Conservation (phyloP, 2,888 invertebrate species). For the Merodon equestris region DNA sequence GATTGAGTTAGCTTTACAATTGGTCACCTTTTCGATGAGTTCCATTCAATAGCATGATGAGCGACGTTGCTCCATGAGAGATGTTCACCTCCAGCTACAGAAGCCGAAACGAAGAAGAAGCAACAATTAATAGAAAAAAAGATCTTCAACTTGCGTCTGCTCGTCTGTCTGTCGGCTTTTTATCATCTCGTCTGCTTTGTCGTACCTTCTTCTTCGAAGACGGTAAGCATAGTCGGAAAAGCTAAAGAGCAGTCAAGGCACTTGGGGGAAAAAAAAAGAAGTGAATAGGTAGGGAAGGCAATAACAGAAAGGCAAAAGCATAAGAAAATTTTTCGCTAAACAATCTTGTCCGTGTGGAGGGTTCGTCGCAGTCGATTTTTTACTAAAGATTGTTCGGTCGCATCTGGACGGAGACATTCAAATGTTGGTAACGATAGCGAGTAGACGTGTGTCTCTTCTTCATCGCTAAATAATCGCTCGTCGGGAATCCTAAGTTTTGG, state of each 20-base stretch:
- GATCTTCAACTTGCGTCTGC: slow-evolving; percentile 25
- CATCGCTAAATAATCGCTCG: slow-evolving; percentile 65
- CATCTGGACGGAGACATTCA: slow-evolving; percentile 78
- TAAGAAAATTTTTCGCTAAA: slow-evolving; percentile 22
- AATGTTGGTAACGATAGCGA: slow-evolving; percentile 79
- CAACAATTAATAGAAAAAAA: neutral
- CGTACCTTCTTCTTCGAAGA: too few relatives aligned
- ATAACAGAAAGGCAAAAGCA: too few relatives aligned
- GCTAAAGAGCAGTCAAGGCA: too few relatives aligned
- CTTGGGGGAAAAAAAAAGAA: too few relatives aligned
- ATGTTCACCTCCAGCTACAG: slow-evolving; percentile 24
- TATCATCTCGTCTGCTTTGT: slow-evolving; percentile 12
- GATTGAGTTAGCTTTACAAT: neutral
- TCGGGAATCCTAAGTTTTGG: too few relatives aligned
- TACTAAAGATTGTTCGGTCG: slow-evolving; percentile 78
- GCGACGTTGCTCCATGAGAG: slow-evolving; percentile 21
- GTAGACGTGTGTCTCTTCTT: slow-evolving; percentile 76
- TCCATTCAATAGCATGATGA: slow-evolving; percentile 14
- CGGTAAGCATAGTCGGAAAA: too few relatives aligned
- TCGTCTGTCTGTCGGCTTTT: slow-evolving; percentile 31
- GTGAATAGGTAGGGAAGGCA: too few relatives aligned
- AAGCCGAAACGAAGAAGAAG: too few relatives aligned
- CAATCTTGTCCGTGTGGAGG: slow-evolving; percentile 53
- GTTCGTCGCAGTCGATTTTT: slow-evolving; percentile 52
- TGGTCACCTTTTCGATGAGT: slow-evolving; percentile 33